Evolutionary conservation across 2,888 invertebrate genomes (phyloP).

Genomic region (Acanthococcus lagerstroemiae): DNA sequence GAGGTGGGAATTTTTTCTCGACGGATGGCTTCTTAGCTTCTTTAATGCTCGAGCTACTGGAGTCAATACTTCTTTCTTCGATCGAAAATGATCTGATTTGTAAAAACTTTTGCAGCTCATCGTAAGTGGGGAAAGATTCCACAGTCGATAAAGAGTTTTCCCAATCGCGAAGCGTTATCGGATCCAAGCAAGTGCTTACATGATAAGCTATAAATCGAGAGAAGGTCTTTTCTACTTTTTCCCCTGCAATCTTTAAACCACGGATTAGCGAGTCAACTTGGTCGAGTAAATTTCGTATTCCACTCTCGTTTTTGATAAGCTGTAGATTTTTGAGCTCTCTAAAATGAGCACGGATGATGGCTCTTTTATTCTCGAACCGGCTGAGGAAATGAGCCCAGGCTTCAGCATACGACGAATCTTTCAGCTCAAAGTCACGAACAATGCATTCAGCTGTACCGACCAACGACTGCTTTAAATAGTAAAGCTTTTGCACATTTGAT

Average conservation of each 20-base stretch:
- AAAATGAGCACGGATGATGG: not conserved
- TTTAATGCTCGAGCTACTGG: too few relatives aligned
- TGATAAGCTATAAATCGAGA: not conserved
- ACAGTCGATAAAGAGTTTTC: conserved; percentile 3
- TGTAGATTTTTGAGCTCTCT: not conserved
- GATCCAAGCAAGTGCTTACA: not conserved
- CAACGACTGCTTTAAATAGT: not conserved
- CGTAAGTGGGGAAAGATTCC: not conserved
- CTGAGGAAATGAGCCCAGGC: not conserved
- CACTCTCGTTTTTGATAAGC: not conserved
- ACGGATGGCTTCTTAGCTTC: too few relatives aligned
- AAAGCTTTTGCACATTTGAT: not conserved
- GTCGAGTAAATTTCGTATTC: not conserved
- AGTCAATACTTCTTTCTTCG: too few relatives aligned
- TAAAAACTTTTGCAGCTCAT: not conserved
- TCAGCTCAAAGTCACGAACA: not conserved
- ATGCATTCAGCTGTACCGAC: not conserved
- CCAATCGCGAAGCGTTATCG: not conserved
- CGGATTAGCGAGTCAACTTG: not conserved
- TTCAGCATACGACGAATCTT: not conserved
- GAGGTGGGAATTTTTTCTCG: too few relatives aligned
- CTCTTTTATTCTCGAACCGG: not conserved
- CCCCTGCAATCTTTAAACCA: not conserved
- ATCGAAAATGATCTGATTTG: not conserved
- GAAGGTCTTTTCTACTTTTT: not conserved